Evolutionary conservation across 2,113 vertebrate genomes (phyloP).

Genomic region (Brachyhypopomus occidentalis): DNA sequence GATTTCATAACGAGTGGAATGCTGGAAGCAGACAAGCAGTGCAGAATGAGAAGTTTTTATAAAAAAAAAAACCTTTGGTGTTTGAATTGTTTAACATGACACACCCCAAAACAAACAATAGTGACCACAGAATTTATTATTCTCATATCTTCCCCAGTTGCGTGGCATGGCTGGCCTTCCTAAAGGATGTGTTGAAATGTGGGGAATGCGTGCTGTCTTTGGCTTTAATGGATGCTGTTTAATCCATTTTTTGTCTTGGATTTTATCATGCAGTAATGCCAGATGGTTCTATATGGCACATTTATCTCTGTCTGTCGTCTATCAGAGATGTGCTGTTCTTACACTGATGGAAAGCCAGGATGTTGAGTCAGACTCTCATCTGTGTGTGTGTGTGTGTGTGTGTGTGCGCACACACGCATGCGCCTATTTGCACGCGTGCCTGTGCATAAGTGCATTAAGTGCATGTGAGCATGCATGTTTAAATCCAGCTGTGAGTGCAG

Average conservation of each 20-base stretch:
- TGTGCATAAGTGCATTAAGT: not conserved
- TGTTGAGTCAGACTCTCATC: slow-evolving; percentile 6
- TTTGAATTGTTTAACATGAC: not conserved
- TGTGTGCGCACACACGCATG: slow-evolving; percentile 50
- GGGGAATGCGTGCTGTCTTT: not conserved
- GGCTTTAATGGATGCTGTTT: not conserved
- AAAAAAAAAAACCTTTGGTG: not conserved
- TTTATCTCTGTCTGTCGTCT: not conserved
- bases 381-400: slow-evolving; percentile 57
- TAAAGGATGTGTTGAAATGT: not conserved
- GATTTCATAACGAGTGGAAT: slow-evolving; percentile 1
- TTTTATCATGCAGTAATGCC: slow-evolving; percentile 3
- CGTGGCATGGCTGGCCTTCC: not conserved
- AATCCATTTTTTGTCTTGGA: not conserved
- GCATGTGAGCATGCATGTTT: not conserved
- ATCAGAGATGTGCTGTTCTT: not conserved
- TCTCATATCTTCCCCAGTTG: not conserved
- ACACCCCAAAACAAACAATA: not conserved
- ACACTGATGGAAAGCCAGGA: not conserved
- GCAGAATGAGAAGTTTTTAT: not conserved
- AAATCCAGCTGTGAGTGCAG: slow-evolving; percentile 1
- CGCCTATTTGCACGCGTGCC: not conserved
- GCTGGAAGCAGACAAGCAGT: not conserved
- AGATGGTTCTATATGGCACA: not conserved
- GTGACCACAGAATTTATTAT: not conserved